Conservation (phyloP, 2,888 invertebrate species). For the Atethmia centrago region DNA sequence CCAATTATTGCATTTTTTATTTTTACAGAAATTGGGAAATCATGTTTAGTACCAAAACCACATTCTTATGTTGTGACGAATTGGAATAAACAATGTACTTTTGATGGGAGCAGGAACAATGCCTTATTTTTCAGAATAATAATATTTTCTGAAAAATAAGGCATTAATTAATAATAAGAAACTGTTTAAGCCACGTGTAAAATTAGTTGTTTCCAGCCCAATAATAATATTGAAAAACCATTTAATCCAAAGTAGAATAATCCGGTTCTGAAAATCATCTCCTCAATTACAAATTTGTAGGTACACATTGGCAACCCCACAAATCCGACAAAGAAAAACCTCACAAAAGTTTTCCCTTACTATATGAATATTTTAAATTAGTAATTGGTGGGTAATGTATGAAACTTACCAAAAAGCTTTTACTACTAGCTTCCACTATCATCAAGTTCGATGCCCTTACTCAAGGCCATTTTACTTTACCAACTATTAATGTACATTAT, state of each 20-base stretch:
- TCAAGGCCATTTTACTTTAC: constrained; percentile 14
- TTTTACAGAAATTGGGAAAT: background rate
- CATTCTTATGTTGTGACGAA: background rate
- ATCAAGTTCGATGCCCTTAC: background rate
- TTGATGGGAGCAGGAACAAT: background rate
- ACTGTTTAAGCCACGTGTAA: background rate
- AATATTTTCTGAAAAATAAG: no score
- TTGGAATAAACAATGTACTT: background rate
- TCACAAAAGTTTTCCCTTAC: background rate
- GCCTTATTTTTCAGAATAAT: background rate
- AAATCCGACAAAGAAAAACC: background rate
- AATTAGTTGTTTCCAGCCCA: background rate
- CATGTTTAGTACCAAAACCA: background rate
- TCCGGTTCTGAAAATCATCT: background rate
- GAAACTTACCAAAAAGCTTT: no score
- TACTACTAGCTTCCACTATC: background rate
- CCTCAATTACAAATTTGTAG: background rate
- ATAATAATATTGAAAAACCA: background rate
- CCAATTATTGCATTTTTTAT: no score
- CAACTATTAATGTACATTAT: constrained; percentile 3
- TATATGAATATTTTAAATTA: background rate
- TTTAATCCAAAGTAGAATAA: background rate
- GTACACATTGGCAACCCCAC: background rate
- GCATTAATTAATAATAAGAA: no score
- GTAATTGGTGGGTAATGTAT: no score